phyloP scores from a whole-genome alignment of 2,113 vertebrate genomes.

The Antigone vipio region DNA sequence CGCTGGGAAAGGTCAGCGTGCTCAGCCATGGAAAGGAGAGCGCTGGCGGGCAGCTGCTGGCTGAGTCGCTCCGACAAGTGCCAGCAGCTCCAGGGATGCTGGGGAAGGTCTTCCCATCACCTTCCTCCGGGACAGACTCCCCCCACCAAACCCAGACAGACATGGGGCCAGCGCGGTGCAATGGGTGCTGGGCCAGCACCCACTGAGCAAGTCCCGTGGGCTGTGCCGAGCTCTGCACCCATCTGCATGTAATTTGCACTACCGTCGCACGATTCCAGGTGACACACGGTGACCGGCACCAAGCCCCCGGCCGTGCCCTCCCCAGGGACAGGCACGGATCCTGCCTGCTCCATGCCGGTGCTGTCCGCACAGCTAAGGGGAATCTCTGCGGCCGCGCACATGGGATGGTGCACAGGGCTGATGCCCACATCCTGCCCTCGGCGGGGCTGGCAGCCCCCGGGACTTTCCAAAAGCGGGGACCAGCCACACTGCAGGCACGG shows the following conservation, averaged over 20 bases:
- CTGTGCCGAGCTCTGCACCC: background rate
- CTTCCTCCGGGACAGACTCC: background rate
- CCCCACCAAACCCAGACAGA: too few species aligned
- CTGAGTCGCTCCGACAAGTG: background rate
- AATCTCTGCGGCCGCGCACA: background rate
- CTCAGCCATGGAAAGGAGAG: slow-evolving; percentile 12
- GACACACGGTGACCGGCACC: background rate
- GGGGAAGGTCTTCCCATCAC: background rate
- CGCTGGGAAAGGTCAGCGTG: slow-evolving; percentile 44
- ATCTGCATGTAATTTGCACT: accelerated
- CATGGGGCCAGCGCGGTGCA: accelerated
- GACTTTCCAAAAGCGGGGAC: background rate
- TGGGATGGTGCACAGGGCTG: accelerated
- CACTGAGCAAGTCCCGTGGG: accelerated
- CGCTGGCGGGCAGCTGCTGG: background rate
- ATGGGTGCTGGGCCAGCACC: background rate
- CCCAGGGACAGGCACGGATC: background rate
- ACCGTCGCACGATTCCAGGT: accelerated
- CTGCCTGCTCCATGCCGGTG: accelerated
- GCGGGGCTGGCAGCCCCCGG: accelerated
- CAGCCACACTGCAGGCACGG: accelerated
- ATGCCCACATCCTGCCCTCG: background rate
- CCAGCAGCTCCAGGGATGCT: background rate
- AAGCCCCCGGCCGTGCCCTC: background rate
- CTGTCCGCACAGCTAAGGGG: too few species aligned